Conservation (phyloP, 2,888 invertebrate species). For the Melanotus villosus region DNA sequence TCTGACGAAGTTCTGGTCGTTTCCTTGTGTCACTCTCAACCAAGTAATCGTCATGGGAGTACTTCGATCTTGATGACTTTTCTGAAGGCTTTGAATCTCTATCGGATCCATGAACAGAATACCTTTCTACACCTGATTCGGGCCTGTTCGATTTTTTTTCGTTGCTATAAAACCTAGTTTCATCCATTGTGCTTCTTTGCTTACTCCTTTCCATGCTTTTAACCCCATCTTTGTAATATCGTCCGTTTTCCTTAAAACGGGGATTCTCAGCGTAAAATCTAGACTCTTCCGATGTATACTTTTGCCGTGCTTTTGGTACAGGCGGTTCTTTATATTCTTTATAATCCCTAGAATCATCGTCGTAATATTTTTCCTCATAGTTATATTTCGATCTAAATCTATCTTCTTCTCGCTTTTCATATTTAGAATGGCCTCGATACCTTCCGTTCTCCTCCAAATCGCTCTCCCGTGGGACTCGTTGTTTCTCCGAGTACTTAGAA, state of each 20-base stretch:
- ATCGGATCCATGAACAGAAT: slow-evolving; percentile 26
- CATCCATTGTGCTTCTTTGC: slow-evolving; percentile 50
- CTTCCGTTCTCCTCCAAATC: slow-evolving; percentile 62
- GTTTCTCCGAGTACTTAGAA: slow-evolving; percentile 10
- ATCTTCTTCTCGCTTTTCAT: slow-evolving; percentile 35
- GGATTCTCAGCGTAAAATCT: slow-evolving; percentile 51
- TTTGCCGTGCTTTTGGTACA: slow-evolving; percentile 59
- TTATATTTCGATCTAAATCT: slow-evolving; percentile 24
- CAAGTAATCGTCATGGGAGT: slow-evolving; percentile 43
- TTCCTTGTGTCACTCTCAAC: slow-evolving; percentile 40
- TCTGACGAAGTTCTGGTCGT: slow-evolving; percentile 52
- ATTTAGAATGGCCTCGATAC: slow-evolving; percentile 44
- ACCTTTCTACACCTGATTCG: slow-evolving; percentile 20
- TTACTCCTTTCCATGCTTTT: slow-evolving; percentile 35
- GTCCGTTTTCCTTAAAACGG: slow-evolving; percentile 18
- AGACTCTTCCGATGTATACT: slow-evolving; percentile 51
- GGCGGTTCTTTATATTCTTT: slow-evolving; percentile 52
- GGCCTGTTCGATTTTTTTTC: slow-evolving; percentile 44
- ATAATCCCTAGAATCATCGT: slow-evolving; percentile 25
- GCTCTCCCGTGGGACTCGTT: slow-evolving; percentile 23
- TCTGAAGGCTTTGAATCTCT: slow-evolving; percentile 34
- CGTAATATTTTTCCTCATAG: slow-evolving; percentile 51
- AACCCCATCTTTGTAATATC: slow-evolving; percentile 25
- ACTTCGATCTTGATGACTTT: slow-evolving; percentile 27
- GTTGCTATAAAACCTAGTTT: slow-evolving; percentile 55